A percentile compares a stretch with the other conserved stretches of the same genome.
These are phyloP conservation scores for Rafetus swinhoei DNA, from an alignment of 2,113 vertebrate species.

Conservation along the genomic window DNA sequence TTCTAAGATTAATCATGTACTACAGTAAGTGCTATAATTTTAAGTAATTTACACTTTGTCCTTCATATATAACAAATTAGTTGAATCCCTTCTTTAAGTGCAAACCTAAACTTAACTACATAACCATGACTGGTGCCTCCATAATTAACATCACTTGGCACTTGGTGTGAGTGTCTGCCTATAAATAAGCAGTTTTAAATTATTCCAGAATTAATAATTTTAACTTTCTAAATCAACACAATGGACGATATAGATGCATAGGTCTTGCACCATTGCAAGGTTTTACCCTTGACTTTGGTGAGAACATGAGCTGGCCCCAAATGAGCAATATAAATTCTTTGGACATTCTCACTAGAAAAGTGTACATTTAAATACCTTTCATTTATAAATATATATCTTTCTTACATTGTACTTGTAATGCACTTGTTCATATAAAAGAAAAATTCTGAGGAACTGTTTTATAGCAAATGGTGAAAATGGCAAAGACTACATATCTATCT, in stretches of 20 bases:
- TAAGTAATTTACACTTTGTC: background rate
- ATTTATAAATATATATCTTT: slow-evolving; percentile 16
- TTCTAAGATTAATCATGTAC: background rate
- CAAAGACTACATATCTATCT: background rate
- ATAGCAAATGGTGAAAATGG: background rate
- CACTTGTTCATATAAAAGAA: background rate
- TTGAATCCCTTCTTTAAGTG: rapidly evolving
- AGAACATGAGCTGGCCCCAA: background rate
- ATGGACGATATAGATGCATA: background rate
- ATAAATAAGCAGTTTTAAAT: background rate
- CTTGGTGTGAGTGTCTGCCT: background rate
- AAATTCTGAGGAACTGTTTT: background rate
- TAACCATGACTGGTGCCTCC: background rate
- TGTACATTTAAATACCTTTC: background rate
- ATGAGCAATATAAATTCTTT: background rate
- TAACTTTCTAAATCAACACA: background rate
- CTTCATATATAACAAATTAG: background rate
- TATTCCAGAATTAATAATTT: background rate
- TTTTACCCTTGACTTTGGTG: rapidly evolving
- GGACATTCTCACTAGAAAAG: background rate
- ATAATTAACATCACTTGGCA: background rate
- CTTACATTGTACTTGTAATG: background rate
- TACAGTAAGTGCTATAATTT: background rate
- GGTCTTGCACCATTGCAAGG: background rate
- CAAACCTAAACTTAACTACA: background rate